phyloP scores from a whole-genome alignment of 2,113 vertebrate species.

The Zapus hudsonius region DNA sequence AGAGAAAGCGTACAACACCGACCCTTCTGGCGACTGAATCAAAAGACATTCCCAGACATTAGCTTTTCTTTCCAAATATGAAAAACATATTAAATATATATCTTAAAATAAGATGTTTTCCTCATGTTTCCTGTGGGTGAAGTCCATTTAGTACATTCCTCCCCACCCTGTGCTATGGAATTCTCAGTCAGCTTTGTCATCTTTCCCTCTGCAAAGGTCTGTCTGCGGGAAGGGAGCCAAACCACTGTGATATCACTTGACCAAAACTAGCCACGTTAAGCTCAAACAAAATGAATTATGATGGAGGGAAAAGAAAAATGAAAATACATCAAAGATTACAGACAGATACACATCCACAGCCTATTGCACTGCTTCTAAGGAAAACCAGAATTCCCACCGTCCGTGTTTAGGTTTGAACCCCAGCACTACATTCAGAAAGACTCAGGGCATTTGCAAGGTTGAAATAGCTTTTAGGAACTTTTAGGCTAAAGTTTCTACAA shows the following conservation, averaged over 20 bases:
- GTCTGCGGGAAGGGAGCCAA: slow-evolving; percentile 62
- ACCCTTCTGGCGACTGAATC: slow-evolving; percentile 81
- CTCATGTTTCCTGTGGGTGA: slow-evolving; percentile 81
- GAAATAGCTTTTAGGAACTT: background rate
- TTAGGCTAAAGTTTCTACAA: too few relatives aligned
- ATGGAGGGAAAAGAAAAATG: slow-evolving; percentile 51
- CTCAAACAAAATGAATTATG: slow-evolving; percentile 21
- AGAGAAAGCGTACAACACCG: slow-evolving; percentile 69
- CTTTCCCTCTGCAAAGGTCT: slow-evolving; percentile 58
- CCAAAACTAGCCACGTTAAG: slow-evolving; percentile 26
- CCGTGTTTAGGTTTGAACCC: background rate
- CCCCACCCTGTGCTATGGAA: background rate
- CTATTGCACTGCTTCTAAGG: slow-evolving; percentile 13
- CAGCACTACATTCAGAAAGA: background rate
- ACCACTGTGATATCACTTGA: slow-evolving; percentile 27
- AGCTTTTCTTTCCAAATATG: slow-evolving; percentile 84
- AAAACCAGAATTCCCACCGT: slow-evolving; percentile 12
- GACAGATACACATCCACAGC: background rate
- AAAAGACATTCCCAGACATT: slow-evolving; percentile 86
- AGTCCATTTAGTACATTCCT: slow-evolving; percentile 73
- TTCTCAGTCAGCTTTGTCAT: slow-evolving; percentile 51
- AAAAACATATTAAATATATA: slow-evolving; percentile 86
- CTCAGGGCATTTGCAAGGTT: background rate
- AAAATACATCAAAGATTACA: background rate
- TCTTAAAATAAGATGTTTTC: slow-evolving; percentile 84